Conservation (phyloP, 2,888 invertebrate species). For the Galeopsomyia nigrocyanea region DNA sequence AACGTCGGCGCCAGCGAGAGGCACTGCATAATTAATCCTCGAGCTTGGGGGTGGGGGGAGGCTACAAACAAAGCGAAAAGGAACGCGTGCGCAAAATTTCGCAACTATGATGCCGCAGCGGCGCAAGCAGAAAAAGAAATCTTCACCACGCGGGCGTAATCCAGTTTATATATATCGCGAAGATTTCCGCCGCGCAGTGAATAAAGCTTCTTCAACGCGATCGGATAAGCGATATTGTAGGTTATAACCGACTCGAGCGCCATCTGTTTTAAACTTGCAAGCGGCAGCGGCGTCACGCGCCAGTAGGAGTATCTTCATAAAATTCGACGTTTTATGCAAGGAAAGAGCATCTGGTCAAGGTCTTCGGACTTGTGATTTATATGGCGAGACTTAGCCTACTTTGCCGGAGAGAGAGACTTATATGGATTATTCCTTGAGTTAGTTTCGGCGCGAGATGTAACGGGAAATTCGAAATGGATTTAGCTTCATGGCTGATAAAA, state of each 20-base stretch:
- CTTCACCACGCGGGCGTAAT: constrained; percentile 51
- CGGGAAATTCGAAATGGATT: too few relatives aligned
- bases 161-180: constrained; percentile 57
- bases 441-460: too few relatives aligned
- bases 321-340: constrained; percentile 50
- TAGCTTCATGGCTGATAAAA: too few relatives aligned
- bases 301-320: constrained; percentile 48
- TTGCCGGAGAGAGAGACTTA: not conserved
- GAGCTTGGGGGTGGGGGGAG: not conserved
- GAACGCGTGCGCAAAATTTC: too few relatives aligned
- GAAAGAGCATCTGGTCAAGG: constrained; percentile 29
- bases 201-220: too few relatives aligned
- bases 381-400: not conserved
- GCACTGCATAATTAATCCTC: constrained; percentile 2
- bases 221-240: constrained; percentile 59
- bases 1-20: constrained; percentile 8
- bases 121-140: constrained; percentile 35
- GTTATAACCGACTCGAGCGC: constrained; percentile 48
- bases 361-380: constrained; percentile 33
- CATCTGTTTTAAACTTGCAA: too few relatives aligned
- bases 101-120: constrained; percentile 9
- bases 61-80: not conserved
- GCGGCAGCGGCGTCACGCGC: constrained; percentile 27
- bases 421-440: too few relatives aligned
- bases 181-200: too few relatives aligned